Percentiles rank a stretch among this genome's conserved stretches.
phyloP scores from a whole-genome alignment of 2,888 invertebrate species.

The Augochlorella aurata region DNA sequence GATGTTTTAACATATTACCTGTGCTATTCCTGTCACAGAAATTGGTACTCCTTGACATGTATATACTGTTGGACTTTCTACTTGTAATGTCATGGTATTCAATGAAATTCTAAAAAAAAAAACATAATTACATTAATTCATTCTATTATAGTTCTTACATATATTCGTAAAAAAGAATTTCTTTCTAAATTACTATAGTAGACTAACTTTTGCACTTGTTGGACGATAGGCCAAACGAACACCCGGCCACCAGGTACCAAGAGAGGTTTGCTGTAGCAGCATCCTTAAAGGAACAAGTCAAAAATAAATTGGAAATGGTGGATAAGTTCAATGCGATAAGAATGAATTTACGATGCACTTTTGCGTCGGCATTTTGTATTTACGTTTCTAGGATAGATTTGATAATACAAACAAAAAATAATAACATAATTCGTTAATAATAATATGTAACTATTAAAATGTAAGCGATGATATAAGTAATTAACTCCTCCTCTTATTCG shows the following conservation, averaged over 20 bases:
- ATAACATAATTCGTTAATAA: not conserved
- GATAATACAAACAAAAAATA: constrained; percentile 11
- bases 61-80: constrained; percentile 97
- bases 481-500: not conserved
- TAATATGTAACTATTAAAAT: not conserved
- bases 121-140: not conserved
- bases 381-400: not conserved
- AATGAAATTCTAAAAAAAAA: constrained; percentile 90
- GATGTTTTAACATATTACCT: constrained; percentile 85
- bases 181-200: not conserved
- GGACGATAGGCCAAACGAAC: constrained; percentile 97
- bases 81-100: constrained; percentile 98
- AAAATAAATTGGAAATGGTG: constrained; percentile 16
- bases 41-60: constrained; percentile 98
- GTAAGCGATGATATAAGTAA: constrained; percentile 1
- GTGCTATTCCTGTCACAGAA: constrained; percentile 98
- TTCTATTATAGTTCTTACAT: not conserved
- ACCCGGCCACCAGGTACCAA: constrained; percentile 97
- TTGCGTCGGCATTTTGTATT: not conserved
- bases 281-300: constrained; percentile 86
- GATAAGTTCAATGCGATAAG: not conserved
- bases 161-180: not conserved
- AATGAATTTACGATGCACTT: not conserved
- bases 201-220: constrained; percentile 89
- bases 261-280: constrained; percentile 95